Evolutionary conservation across 53 echinoderm and acorn worm genomes (phyloP), one percentile per base, ranked within the genome.

Genomic region (Echinarachnius parma): DNA sequence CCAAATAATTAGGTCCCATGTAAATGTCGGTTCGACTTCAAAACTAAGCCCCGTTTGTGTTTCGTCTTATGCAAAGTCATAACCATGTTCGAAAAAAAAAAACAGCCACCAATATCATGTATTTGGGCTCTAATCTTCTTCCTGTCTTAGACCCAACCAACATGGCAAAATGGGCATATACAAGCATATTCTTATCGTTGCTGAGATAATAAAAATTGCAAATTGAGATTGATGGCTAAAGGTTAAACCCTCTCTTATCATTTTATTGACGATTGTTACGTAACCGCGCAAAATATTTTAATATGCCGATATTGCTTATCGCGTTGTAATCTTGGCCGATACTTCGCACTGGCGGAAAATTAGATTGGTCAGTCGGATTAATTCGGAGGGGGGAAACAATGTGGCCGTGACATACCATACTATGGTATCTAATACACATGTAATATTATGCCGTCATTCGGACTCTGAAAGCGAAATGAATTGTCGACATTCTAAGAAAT

Each of bases 201-300:
- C 3, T 16, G 56, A 72, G 74, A 72, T 72, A 72, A 72, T 57
- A 72, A 72, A 72, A 72, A 72, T 72, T 72, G 74, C 74, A 56
- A 72, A 72, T 72, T 72, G 74, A 54, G 74, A 72, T 72, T 72
- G 74, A 72, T 56, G 74, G 57, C 42, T 56, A 72, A 72, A 72
- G 74, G 74, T 72, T 72, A 72, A 56, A 72, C 74, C 55, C 37
- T n/a, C n/a, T 28, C 56, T 57, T 72, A 56, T 56, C 57, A 35
- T 72, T 72, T 72, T 37, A 56, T 18, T 56, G 57, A 39, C 11
- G 37, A 5, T 19, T 13, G 42, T 72, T 72, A 72, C 74, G 74
- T 56, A 72, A 72, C 74, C 36, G 36, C 29, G 35, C 74, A 72
- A 72, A 44, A 57, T n/a, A n/a, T 72, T 72, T 72, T 72, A 72